Evolutionary conservation across 2,113 vertebrate genomes (phyloP), one percentile per base, ranked within the genome.

Genomic region (Leucoraja erinaceus): DNA sequence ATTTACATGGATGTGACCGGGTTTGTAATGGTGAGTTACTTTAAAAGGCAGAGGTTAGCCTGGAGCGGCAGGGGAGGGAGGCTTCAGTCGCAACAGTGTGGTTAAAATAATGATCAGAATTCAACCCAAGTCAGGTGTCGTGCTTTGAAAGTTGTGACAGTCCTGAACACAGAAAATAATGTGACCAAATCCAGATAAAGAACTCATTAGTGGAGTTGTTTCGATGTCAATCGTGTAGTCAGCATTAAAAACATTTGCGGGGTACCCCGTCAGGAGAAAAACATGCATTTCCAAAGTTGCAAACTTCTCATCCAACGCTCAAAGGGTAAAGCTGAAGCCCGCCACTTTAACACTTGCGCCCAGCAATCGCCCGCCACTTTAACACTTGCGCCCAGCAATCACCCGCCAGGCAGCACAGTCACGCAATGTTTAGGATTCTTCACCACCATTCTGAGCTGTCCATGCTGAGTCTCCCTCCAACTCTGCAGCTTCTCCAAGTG

Each of bases 211-310:
- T 86, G 56, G 56, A 86, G 81, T 28, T 86, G 63, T 33, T 63
- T 90, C 63, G 70, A 70, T 18, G 33, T 90, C 66, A 18, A 66
- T 14, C 18, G 63, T 68, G 28, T 63, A 70, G 66, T 90, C 86
- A 90, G 31, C 63, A 90, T 68, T 38, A 68, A 38, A 70, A 90
- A 11, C 38, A 90, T 33, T 68, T 90, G 68, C 88, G 47, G 8
- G 22, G 25, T 33, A 33, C 25, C 70, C 22, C 38, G 33, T 68
- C 59, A 31, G 16, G 18, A 66, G 63, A 88, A 63, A 90, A 68
- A 68, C 63, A 68, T 90, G 63, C 86, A 90, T 90, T 90, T 90
- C n/a, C 25, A 90, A 63, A 86, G 56, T 25, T 90, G 86, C 86
- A 18, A 83, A 83, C 18, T 14, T 6, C 18, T 16, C 86, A 38